Conservation (phyloP, 2,113 vertebrate genomes). For the Ibidorhyncha struthersii region DNA sequence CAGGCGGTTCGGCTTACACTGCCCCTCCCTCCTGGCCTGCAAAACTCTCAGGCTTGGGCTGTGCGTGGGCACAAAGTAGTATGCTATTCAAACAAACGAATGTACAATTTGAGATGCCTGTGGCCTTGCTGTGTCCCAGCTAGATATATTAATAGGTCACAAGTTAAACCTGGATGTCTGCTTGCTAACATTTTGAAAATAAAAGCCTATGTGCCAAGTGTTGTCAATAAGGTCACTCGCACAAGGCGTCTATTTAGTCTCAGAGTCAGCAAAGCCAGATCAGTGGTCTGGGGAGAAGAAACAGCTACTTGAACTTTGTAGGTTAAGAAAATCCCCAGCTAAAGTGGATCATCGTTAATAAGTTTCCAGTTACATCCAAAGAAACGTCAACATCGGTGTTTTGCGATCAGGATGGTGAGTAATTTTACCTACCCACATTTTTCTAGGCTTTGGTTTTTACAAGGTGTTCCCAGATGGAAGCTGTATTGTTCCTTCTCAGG, state of each 20-base stretch:
- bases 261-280: background rate
- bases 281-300: conserved; percentile 55
- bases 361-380: conserved; percentile 61
- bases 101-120: conserved; percentile 38
- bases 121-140: conserved; percentile 16
- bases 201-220: background rate
- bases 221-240: background rate
- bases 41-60: background rate
- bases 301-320: conserved; percentile 65
- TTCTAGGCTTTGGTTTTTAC: conserved; percentile 16
- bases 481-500: background rate
- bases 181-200: conserved; percentile 32
- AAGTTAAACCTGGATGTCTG: conserved; percentile 37
- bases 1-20: background rate
- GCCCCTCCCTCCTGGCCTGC: background rate
- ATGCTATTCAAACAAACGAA: conserved; percentile 24
- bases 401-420: background rate
- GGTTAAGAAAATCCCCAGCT: conserved; percentile 63
- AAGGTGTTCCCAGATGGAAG: conserved; percentile 21
- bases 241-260: conserved; percentile 44
- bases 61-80: background rate
- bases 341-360: conserved; percentile 36
- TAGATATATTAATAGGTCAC: conserved; percentile 52
- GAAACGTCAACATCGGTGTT: conserved; percentile 29
- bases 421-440: background rate